Base-by-base conservation (phyloP, 2,113 vertebrate genomes). In the Saguinus midas region DNA sequence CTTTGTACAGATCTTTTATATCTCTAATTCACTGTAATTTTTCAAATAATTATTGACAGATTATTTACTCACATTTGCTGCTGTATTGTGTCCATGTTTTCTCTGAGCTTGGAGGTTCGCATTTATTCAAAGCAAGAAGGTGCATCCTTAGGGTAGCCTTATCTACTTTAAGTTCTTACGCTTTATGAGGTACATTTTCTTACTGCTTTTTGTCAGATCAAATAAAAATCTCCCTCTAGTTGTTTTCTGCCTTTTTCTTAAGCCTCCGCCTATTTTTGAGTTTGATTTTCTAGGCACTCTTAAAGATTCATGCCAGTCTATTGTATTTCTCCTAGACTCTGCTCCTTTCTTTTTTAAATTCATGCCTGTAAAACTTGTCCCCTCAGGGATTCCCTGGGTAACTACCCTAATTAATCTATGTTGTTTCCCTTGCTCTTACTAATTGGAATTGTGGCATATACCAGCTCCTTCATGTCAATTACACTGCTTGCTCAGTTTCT, bases 1-100 rank as follows among this genome's bases (percentile, higher is more conserved):
- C 37, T 91, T 89, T n/a, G 35, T 81, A 25, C 37, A 58, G 72
- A 37, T 27, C 79, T 87, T 35, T 66, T 45, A 4, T 45, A 55
- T 68, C 58, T 82, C 43, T 86, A 86, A 82, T 84, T 92, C 32
- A 48, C 23, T 97, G 35, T 52, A 37, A 61, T 86, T 92, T 95
- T 96, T 80, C 37, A 85, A 79, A 78, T 90, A 57, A 85, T 85
- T 92, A 70, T 72, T 66, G 61, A 78, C 50, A 94, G 48, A 45
- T 92, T 66, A 83, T 61, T 23, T 70, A 95, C 94, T 87, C 12
- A 87, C 43, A 76, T 85, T 84, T 90, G 27, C 25, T 70, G 29
- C 25, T 48, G 20, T 35, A 3, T 61, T 52, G 21, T 84, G 5
- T 13, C 45, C 23, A 4, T 64, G 86, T 73, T 68, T 27, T 8